These are phyloP conservation scores for Pholis gunnellus DNA, from an alignment of 2,113 vertebrate genomes.

Conservation along the genomic window DNA sequence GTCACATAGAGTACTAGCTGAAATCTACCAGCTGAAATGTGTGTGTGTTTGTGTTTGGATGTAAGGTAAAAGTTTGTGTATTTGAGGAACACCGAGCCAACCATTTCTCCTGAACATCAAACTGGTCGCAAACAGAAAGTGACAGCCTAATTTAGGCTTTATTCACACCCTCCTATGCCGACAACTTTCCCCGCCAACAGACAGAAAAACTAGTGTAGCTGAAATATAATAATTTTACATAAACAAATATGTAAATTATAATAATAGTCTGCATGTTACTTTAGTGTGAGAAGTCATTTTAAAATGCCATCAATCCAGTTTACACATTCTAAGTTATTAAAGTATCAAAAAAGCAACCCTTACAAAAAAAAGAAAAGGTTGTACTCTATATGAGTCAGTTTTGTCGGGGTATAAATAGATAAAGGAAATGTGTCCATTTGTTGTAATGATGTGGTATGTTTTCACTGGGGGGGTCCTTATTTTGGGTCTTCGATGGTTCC, in stretches of 20 bases:
- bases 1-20: slow-evolving; percentile 49
- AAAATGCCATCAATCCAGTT: slow-evolving; percentile 74
- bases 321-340: slow-evolving; percentile 76
- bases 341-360: slow-evolving; percentile 81
- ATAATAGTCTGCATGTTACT: slow-evolving; percentile 66
- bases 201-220: slow-evolving; percentile 79
- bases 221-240: slow-evolving; percentile 49
- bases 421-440: slow-evolving; percentile 78
- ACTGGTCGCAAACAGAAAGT: slow-evolving; percentile 67
- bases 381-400: slow-evolving; percentile 75
- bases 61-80: slow-evolving; percentile 43
- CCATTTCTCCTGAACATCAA: slow-evolving; percentile 44
- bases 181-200: slow-evolving; percentile 78
- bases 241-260: slow-evolving; percentile 72
- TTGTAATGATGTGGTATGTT: slow-evolving; percentile 60
- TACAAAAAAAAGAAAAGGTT: slow-evolving; percentile 79
- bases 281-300: slow-evolving; percentile 66
- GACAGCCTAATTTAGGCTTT: slow-evolving; percentile 84
- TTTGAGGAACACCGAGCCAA: slow-evolving; percentile 60
- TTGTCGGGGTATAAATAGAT: slow-evolving; percentile 84
- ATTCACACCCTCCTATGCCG: slow-evolving; percentile 67
- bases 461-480: slow-evolving; percentile 81
- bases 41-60: slow-evolving; percentile 32
- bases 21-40: slow-evolving; percentile 63
- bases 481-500: slow-evolving; percentile 98